Percentiles rank a stretch among this genome's conserved stretches.
Evolutionary conservation across 2,888 invertebrate species (phyloP).

Genomic region (Cryptus viduatorius): DNA sequence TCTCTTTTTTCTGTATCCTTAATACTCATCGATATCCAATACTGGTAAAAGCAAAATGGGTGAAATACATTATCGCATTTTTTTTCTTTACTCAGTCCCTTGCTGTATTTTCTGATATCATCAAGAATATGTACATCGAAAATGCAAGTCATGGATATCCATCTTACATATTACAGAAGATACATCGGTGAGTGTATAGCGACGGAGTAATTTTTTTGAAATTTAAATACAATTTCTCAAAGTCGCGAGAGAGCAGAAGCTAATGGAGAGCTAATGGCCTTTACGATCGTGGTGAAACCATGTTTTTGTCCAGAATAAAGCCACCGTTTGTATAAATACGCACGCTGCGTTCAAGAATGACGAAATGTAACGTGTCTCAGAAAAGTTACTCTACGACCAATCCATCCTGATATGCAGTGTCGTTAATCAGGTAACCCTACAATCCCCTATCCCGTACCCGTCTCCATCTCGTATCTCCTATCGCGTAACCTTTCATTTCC

Average conservation of each 20-base stretch:
- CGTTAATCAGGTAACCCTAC: background rate
- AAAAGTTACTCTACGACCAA: background rate
- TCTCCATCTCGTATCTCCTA: too few species aligned
- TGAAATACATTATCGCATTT: slow-evolving; percentile 5
- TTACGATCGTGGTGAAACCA: background rate
- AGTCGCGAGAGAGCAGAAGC: background rate
- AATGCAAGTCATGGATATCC: slow-evolving; percentile 9
- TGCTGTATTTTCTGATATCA: background rate
- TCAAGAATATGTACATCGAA: slow-evolving; percentile 6
- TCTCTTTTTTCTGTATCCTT: background rate
- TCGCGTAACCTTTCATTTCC: background rate
- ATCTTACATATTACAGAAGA: background rate
- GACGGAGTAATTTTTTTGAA: background rate
- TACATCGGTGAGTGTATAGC: background rate
- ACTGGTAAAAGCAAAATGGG: background rate
- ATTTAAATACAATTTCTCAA: background rate
- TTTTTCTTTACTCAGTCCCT: background rate
- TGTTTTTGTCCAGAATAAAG: background rate
- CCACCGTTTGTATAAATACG: background rate
- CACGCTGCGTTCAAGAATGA: background rate
- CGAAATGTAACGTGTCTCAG: background rate
- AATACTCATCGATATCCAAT: background rate
- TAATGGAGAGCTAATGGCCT: background rate
- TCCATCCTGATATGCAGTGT: background rate
- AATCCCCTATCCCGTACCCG: background rate